Evolutionary conservation across 2,888 invertebrate species (phyloP).

Genomic region (Amiota minor): DNA sequence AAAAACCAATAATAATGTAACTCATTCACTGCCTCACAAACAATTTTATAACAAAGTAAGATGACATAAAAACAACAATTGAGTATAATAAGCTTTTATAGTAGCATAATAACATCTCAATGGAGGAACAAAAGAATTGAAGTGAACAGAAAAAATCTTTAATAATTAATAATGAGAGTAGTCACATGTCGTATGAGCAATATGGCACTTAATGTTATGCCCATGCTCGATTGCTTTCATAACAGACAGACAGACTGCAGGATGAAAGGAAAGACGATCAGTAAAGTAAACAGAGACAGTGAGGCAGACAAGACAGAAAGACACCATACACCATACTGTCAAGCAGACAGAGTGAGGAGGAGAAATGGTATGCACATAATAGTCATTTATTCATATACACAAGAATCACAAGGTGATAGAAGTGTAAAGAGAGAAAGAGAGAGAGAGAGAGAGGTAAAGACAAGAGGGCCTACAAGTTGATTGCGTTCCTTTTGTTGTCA

Average conservation of each 20-base stretch:
- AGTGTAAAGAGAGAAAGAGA: too few species aligned
- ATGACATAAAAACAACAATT: too few species aligned
- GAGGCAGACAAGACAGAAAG: background rate
- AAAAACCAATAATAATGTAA: too few species aligned
- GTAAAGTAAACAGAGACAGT: background rate
- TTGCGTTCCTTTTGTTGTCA: constrained; percentile 26
- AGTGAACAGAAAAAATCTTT: constrained; percentile 46
- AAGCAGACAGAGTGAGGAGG: background rate
- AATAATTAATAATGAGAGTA: constrained; percentile 56
- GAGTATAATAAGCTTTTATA: too few species aligned
- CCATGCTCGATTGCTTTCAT: constrained; percentile 55
- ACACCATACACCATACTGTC: too few species aligned
- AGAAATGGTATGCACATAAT: constrained; percentile 39
- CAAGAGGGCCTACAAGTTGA: too few species aligned
- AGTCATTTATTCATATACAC: background rate
- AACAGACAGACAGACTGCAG: constrained; percentile 40
- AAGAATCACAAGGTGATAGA: too few species aligned
- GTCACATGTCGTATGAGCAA: constrained; percentile 60
- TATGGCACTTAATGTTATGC: constrained; percentile 59
- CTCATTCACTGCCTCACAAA: too few species aligned
- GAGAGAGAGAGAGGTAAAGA: too few species aligned
- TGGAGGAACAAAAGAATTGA: background rate
- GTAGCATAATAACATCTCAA: too few species aligned
- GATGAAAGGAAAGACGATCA: background rate
- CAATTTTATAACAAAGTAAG: too few species aligned